phyloP scores from a whole-genome alignment of 2,113 vertebrate genomes.

The Sclerurus mexicanus region DNA sequence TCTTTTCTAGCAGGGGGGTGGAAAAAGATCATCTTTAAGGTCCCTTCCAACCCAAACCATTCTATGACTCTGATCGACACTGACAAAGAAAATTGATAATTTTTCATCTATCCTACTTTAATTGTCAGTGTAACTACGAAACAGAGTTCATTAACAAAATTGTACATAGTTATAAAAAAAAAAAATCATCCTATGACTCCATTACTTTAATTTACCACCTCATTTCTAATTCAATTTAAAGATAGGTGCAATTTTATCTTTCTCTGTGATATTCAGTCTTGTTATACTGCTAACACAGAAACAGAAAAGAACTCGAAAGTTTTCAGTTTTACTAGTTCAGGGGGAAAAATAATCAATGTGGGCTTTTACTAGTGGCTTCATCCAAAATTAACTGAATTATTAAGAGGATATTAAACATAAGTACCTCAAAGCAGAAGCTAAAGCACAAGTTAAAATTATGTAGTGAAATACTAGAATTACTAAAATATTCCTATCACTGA shows the following conservation, averaged over 20 bases:
- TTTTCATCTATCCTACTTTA: neutral
- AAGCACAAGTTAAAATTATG: conserved; percentile 8
- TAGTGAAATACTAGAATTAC: conserved; percentile 5
- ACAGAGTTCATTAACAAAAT: neutral
- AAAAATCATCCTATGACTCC: neutral
- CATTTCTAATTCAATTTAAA: neutral
- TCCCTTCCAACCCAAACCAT: neutral
- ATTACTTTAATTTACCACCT: neutral
- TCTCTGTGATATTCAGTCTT: neutral
- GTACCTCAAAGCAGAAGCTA: conserved; percentile 5
- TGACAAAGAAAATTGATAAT: neutral
- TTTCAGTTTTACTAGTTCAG: neutral
- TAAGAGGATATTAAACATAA: neutral
- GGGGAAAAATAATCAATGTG: neutral
- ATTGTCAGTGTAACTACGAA: neutral
- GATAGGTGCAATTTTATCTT: conserved; percentile 2
- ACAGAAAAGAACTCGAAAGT: neutral
- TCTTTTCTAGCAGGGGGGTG: neutral
- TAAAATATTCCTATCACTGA: conserved; percentile 31
- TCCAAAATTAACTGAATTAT: neutral
- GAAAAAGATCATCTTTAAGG: neutral
- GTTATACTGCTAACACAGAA: neutral
- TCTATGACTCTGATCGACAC: neutral
- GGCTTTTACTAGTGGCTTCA: conserved; percentile 31
- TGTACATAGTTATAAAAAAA: neutral